Conservation (phyloP, 2,888 invertebrate species). For the Sarcophaga variegata region DNA sequence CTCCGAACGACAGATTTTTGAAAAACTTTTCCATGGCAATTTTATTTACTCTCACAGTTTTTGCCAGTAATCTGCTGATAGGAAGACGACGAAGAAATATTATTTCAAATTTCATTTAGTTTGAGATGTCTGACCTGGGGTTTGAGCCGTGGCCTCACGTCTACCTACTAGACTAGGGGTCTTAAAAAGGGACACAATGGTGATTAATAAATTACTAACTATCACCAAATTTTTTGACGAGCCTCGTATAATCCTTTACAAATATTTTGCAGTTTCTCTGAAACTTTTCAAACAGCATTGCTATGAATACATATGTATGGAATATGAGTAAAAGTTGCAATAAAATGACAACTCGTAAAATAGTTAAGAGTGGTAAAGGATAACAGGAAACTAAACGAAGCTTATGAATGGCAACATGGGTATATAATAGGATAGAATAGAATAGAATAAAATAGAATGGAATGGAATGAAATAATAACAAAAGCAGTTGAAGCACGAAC, state of each 20-base stretch:
- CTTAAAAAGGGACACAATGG: no score
- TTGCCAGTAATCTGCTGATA: no score
- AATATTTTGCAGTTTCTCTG: background rate
- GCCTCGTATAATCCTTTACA: background rate
- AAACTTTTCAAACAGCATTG: background rate
- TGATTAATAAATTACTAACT: no score
- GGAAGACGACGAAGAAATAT: no score
- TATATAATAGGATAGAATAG: slow-evolving; percentile 12
- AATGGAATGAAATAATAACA: background rate
- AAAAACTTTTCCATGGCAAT: no score
- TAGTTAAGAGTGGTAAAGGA: slow-evolving; percentile 7
- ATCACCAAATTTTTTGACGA: no score
- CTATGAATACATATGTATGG: background rate
- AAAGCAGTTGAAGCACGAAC: background rate
- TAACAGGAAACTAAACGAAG: slow-evolving; percentile 54
- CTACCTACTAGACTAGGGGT: no score
- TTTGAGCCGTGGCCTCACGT: no score
- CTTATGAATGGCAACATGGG: slow-evolving; percentile 46
- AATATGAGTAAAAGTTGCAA: background rate
- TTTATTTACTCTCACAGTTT: no score
- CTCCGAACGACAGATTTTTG: no score
- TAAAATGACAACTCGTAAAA: slow-evolving; percentile 22
- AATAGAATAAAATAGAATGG: background rate
- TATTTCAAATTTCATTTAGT: no score
- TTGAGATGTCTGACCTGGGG: no score